Base-by-base conservation (phyloP, 2,888 invertebrate species). In the Stenodema calcarata region DNA sequence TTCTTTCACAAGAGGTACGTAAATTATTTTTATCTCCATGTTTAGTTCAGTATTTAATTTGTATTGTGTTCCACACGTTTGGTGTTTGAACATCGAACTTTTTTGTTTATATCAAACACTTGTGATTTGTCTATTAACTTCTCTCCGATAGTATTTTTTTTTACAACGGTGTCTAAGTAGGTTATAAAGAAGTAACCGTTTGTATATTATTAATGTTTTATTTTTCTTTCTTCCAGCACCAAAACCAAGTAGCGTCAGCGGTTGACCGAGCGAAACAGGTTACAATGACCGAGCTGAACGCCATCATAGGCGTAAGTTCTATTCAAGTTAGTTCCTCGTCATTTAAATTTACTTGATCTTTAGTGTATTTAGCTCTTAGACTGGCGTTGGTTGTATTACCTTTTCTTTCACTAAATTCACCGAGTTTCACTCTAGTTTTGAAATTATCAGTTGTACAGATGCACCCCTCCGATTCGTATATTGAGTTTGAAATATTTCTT, bases 191-290 rank as follows among this genome's bases (percentile, higher is more conserved):
- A n/a, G n/a, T n/a, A n/a, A n/a, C n/a, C n/a, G n/a, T n/a, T n/a
- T n/a, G n/a, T n/a, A n/a, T n/a, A n/a, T n/a, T n/a, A n/a, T 11
- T 11, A 9, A 11, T 9, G 6, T 47, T 47, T 3, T 2, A 47
- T 16, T 47, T 70, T 83, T 23, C 12, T 76, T 28, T 88, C 80
- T 89, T 90, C 14, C 90, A 95, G 92, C 95, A 95, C 91, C 98
- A 98, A 91, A 96, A 97, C 92, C 97, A 97, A 93, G 98, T 98
- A 89, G 96, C 96, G 73, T 95, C 96, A 88, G 97, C 98, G 11
- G 96, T 98, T 89, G 98, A 98, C 91, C 92, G 98, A 90, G 98
- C 98, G 90, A 98, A 98, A 92, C 97, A 98, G 93, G 96, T 98
- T 91, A 97, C 96, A 90, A 97, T 97, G 96, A 95, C 96, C 88